These are phyloP conservation scores for Rousettus madagascariensis DNA, from an alignment of 2,797 vertebrate species.

Conservation along the genomic window DNA sequence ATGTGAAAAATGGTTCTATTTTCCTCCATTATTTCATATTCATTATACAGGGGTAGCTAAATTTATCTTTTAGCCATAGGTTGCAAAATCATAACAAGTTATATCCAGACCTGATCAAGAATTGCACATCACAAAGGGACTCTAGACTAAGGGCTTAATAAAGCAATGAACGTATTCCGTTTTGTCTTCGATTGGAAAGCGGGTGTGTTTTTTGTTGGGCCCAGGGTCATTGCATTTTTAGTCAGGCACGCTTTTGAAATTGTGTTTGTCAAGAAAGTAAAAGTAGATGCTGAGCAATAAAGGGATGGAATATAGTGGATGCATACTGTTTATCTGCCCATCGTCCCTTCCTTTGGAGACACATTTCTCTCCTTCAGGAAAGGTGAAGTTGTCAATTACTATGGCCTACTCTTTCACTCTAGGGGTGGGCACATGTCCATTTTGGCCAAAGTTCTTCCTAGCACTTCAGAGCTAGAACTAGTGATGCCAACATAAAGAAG, in stretches of 20 bases:
- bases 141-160: not conserved
- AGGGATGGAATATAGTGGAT: not conserved
- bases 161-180: not conserved
- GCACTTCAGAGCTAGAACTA: not conserved
- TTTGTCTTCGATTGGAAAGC: not conserved
- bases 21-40: constrained; percentile 13
- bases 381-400: not conserved
- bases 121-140: not conserved
- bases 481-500: not conserved
- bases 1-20: not conserved
- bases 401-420: not conserved
- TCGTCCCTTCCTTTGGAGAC: not conserved
- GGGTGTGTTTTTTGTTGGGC: not conserved
- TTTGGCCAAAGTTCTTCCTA: not conserved
- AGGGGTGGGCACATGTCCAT: not conserved
- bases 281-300: not conserved
- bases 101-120: constrained; percentile 33
- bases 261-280: constrained; percentile 14
- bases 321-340: not conserved
- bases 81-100: not conserved
- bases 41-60: not conserved
- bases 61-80: not conserved
- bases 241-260: constrained; percentile 1
- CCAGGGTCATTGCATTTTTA: not conserved
- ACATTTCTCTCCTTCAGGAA: not conserved